Evolutionary conservation across 2,888 invertebrate species (phyloP).

Genomic region (Galeruca laticollis): DNA sequence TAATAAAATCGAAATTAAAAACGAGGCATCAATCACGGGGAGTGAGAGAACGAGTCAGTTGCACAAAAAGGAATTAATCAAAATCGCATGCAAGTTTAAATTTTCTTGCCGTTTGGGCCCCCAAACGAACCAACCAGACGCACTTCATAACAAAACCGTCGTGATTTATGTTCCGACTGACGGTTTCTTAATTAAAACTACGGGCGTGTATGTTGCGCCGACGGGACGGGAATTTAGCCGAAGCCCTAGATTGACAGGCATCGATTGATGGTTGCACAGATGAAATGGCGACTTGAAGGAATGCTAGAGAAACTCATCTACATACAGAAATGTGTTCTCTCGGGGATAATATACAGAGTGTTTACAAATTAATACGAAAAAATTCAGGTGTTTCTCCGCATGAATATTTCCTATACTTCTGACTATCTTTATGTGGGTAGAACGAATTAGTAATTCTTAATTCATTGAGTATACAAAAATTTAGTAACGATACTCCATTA

Average conservation of each 20-base stretch:
- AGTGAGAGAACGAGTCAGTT: conserved; percentile 27
- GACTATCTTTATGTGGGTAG: no score
- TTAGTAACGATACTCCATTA: no score
- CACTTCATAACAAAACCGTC: conserved; percentile 47
- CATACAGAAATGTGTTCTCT: no score
- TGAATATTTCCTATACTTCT: no score
- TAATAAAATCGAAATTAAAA: conserved; percentile 43
- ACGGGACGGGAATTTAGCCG: conserved; percentile 18
- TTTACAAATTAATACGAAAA: no score
- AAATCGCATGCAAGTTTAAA: conserved; percentile 42
- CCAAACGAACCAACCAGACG: conserved; percentile 15
- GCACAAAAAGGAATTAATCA: conserved; percentile 43
- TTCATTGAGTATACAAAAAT: no score
- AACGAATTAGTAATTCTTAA: no score
- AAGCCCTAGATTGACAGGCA: neutral
- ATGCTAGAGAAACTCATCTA: neutral
- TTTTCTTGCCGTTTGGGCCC: conserved; percentile 33
- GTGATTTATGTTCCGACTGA: conserved; percentile 51
- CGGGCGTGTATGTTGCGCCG: conserved; percentile 26
- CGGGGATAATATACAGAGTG: neutral
- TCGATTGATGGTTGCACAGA: neutral
- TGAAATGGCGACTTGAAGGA: neutral
- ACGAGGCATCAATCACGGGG: conserved; percentile 40
- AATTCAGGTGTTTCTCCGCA: no score
- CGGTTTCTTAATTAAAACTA: conserved; percentile 54